phyloP scores from a whole-genome alignment of 2,888 invertebrate species.

The Mythimna albipuncta region DNA sequence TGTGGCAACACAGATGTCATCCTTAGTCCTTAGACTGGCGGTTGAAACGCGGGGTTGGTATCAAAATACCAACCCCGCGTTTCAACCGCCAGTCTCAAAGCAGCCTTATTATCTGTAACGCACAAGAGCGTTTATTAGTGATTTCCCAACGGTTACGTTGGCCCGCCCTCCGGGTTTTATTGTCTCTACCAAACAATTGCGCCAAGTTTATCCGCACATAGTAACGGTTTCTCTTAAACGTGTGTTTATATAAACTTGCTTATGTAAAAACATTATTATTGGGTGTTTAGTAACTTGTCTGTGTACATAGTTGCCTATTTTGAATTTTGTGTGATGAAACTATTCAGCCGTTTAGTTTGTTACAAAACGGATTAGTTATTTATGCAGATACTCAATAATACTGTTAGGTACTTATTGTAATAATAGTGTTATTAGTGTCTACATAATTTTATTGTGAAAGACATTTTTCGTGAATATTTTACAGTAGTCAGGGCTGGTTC shows the following conservation, averaged over 20 bases:
- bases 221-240: slow-evolving; percentile 26
- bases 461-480: neutral
- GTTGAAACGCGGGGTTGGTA: no score
- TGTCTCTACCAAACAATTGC: slow-evolving; percentile 52
- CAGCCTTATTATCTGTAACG: slow-evolving; percentile 37
- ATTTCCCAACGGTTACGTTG: slow-evolving; percentile 68
- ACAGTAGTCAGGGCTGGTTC: no score
- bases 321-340: neutral
- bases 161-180: slow-evolving; percentile 56
- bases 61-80: neutral
- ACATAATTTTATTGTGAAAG: neutral
- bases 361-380: neutral
- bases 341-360: no score
- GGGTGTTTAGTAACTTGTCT: neutral
- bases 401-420: neutral
- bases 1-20: no score
- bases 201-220: slow-evolving; percentile 41
- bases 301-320: neutral
- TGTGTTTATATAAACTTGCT: slow-evolving; percentile 33
- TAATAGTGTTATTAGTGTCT: neutral
- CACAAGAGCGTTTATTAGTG: slow-evolving; percentile 69
- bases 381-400: neutral
- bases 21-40: no score
- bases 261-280: slow-evolving; percentile 18
- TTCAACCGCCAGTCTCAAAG: slow-evolving; percentile 4